Conservation (phyloP, 2,113 vertebrate species). For the Myiopsitta monachus region DNA sequence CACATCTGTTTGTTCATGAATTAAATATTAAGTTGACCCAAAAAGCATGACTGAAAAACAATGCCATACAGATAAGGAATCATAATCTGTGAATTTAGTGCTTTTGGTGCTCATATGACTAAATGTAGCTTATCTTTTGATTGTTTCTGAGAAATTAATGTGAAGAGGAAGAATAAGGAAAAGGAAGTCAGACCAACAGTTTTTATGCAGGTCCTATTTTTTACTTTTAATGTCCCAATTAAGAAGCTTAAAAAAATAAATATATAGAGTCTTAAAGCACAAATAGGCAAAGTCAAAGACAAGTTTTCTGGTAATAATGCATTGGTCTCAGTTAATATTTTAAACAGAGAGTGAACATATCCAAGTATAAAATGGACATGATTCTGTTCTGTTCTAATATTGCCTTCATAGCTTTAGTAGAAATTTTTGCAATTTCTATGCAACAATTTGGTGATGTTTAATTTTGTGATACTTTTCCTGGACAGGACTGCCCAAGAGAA, state of each 20-base stretch:
- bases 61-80: not conserved
- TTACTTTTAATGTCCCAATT: not conserved
- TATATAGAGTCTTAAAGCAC: not conserved
- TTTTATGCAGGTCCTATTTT: not conserved
- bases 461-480: not conserved
- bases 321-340: not conserved
- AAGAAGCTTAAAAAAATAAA: not conserved
- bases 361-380: not conserved
- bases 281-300: not conserved
- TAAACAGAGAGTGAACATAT: not conserved
- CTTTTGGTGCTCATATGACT: not conserved
- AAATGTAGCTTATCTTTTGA: not conserved
- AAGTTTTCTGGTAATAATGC: not conserved
- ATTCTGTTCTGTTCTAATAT: not conserved
- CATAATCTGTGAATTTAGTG: not conserved
- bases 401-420: not conserved
- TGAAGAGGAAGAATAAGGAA: not conserved
- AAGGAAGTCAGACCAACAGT: not conserved
- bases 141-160: conserved; percentile 1
- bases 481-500: not conserved
- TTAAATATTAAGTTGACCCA: conserved; percentile 9
- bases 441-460: not conserved
- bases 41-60: conserved; percentile 12
- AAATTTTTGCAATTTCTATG: not conserved
- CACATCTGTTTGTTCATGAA: conserved; percentile 34